A percentile compares a stretch with the other conserved stretches of the same genome.
These are phyloP conservation scores for Charina bottae DNA, from an alignment of 2,113 vertebrate genomes.

Conservation along the genomic window DNA sequence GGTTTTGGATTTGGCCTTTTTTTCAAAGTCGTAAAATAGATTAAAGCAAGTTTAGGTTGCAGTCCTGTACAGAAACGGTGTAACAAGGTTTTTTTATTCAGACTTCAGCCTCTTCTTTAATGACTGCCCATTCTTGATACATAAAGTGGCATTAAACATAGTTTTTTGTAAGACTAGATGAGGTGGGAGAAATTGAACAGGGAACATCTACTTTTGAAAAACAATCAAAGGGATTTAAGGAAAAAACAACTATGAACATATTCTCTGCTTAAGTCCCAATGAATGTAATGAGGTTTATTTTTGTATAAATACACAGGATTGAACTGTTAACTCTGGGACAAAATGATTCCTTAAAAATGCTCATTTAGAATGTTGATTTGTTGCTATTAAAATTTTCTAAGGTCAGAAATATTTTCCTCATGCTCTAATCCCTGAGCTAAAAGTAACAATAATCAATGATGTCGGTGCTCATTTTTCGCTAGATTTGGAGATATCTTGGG, in stretches of 20 bases:
- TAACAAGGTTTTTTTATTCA: background rate
- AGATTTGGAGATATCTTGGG: slow-evolving; percentile 42
- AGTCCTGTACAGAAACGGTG: background rate
- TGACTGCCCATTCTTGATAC: background rate
- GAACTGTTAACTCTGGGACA: background rate
- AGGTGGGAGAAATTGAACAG: background rate
- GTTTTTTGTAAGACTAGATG: background rate
- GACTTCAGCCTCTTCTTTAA: background rate
- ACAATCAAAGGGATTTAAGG: background rate
- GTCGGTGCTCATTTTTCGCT: slow-evolving; percentile 64
- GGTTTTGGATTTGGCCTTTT: background rate
- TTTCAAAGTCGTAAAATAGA: background rate
- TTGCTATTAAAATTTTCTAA: slow-evolving; percentile 68
- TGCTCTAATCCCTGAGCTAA: slow-evolving; percentile 55
- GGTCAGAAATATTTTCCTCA: slow-evolving; percentile 72
- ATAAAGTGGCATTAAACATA: background rate
- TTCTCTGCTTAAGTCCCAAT: background rate
- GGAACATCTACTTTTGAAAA: background rate
- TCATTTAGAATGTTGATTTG: slow-evolving; percentile 17
- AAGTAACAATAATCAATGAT: slow-evolving; percentile 61
- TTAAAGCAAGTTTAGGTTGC: background rate
- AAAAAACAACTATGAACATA: background rate
- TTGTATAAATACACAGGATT: background rate
- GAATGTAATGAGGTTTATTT: background rate
- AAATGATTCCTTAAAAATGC: background rate